Conservation (phyloP, 2,797 vertebrate genomes). For the Mormyrus proboscirostris region DNA sequence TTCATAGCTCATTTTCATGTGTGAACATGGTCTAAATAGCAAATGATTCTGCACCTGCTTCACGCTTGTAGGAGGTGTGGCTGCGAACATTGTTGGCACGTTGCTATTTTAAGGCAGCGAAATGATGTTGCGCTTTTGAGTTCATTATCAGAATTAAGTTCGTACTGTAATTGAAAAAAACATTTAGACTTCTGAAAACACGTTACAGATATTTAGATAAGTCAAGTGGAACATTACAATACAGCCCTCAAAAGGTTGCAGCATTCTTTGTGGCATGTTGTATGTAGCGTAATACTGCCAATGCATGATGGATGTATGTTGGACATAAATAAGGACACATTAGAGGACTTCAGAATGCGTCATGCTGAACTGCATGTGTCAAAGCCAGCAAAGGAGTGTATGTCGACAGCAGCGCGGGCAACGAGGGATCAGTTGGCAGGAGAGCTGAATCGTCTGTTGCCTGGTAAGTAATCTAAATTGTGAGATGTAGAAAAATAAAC, state of each 20-base stretch:
- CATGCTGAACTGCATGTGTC: no score
- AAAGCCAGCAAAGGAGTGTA: not conserved
- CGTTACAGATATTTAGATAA: not conserved
- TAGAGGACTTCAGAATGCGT: not conserved
- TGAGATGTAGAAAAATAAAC: not conserved
- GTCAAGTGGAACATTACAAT: not conserved
- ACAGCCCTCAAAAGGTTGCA: not conserved
- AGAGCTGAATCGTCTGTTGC: not conserved
- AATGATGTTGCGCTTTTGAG: not conserved
- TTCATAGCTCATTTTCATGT: not conserved
- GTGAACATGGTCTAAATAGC: not conserved
- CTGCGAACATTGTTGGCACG: no score
- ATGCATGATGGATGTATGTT: not conserved
- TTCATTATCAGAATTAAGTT: not conserved
- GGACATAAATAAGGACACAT: not conserved
- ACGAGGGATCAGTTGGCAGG: no score
- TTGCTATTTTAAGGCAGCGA: no score
- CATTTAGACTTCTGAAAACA: not conserved
- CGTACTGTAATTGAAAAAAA: not conserved
- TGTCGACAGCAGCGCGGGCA: no score
- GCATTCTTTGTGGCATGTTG: not conserved
- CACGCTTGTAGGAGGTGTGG: not conserved
- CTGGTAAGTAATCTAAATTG: not conserved
- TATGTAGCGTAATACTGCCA: not conserved
- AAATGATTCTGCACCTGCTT: not conserved